A percentile compares a stretch with the other conserved stretches of the same genome.
phyloP scores from a whole-genome alignment of 2,797 vertebrate species.

The Malacoraja senta region DNA sequence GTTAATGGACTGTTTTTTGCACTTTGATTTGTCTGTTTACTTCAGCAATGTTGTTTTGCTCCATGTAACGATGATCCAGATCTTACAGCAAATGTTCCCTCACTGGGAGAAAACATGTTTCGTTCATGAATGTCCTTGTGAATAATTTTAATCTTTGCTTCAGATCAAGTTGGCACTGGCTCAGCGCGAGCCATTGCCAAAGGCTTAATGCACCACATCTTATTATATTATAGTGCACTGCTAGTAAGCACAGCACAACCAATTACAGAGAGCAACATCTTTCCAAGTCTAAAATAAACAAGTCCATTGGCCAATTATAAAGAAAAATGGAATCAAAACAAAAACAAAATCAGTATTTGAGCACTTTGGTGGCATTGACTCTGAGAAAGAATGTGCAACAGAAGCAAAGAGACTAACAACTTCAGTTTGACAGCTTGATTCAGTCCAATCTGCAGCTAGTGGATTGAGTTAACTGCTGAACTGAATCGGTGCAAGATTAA shows the following conservation, averaged over 20 bases:
- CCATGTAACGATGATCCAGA: not conserved
- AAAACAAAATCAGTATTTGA: slow-evolving; percentile 14
- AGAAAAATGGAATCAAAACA: not conserved
- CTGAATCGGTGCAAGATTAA: not conserved
- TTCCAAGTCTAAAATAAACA: not conserved
- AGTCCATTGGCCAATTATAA: not conserved
- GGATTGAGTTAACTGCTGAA: not conserved
- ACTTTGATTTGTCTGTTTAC: slow-evolving; percentile 1
- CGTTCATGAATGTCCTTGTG: not conserved
- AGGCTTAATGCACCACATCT: not conserved
- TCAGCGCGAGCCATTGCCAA: not conserved
- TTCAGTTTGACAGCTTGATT: not conserved
- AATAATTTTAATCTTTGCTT: slow-evolving; percentile 28
- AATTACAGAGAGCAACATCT: not conserved
- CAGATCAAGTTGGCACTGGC: not conserved
- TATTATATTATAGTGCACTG: slow-evolving; percentile 1
- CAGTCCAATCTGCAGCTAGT: not conserved
- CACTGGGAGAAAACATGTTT: slow-evolving; percentile 13
- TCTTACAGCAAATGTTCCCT: slow-evolving; percentile 16
- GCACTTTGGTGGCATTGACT: not conserved
- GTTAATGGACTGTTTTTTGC: not conserved
- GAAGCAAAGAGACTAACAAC: not conserved
- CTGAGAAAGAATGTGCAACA: not conserved
- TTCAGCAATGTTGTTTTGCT: not conserved
- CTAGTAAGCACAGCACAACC: not conserved